These are phyloP conservation scores for Poecilia latipinna DNA, from an alignment of 2,113 vertebrate species.

Conservation along the genomic window DNA sequence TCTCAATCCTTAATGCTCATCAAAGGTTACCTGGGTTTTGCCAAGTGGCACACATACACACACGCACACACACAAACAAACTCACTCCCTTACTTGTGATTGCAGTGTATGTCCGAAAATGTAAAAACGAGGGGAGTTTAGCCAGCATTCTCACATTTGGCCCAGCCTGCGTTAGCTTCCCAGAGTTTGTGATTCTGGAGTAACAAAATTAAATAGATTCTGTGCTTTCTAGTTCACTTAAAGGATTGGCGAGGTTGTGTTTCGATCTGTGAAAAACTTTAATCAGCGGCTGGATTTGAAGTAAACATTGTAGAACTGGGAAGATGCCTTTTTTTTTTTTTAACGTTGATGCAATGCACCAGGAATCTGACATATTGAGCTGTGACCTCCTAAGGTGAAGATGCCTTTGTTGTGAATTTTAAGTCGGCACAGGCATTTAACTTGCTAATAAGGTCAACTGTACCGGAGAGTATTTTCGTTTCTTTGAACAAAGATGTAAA, in stretches of 20 bases:
- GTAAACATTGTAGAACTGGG: background rate
- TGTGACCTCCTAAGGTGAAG: background rate
- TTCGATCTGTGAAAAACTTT: background rate
- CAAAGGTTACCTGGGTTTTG: slow-evolving; percentile 31
- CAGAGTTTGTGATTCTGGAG: background rate
- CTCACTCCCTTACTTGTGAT: background rate
- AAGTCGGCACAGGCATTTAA: background rate
- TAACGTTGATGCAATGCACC: background rate
- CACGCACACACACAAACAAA: background rate
- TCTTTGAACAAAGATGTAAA: background rate
- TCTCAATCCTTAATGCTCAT: slow-evolving; percentile 48
- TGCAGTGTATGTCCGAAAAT: background rate
- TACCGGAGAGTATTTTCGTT: background rate
- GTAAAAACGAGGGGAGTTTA: background rate
- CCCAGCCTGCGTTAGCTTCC: background rate
- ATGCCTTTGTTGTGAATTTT: background rate
- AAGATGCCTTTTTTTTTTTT: background rate
- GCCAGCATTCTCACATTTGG: background rate
- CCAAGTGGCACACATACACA: slow-evolving; percentile 19
- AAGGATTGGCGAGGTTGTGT: background rate
- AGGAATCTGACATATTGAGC: background rate
- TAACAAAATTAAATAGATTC: background rate
- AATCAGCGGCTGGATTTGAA: background rate
- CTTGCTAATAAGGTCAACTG: background rate
- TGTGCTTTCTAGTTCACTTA: background rate